These are phyloP conservation scores for Plectus sambesii DNA, from an alignment of 1,140 invertebrate species.

Conservation along the genomic window DNA sequence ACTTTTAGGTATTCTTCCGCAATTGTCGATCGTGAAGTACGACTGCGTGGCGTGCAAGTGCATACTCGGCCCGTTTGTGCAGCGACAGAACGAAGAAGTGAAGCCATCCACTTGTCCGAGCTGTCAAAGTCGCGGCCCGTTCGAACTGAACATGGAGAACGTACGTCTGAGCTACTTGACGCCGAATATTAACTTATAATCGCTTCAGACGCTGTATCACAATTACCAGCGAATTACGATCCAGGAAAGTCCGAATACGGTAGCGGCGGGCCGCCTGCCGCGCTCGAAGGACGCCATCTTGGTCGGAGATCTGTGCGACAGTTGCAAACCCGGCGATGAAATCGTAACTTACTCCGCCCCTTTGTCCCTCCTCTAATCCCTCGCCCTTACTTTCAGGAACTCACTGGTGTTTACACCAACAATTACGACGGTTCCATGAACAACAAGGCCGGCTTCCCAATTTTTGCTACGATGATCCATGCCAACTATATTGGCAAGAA, in stretches of 20 bases:
- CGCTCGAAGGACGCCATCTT: slow-evolving; percentile 95
- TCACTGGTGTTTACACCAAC: slow-evolving; percentile 85
- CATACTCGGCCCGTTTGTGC: slow-evolving; percentile 85
- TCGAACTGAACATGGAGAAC: slow-evolving; percentile 62
- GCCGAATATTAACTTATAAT: slow-evolving; percentile 27
- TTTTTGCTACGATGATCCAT: slow-evolving; percentile 92
- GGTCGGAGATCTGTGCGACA: slow-evolving; percentile 84
- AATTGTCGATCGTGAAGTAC: slow-evolving; percentile 87
- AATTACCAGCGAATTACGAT: slow-evolving; percentile 97
- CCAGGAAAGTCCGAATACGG: slow-evolving; percentile 74
- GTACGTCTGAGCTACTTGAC: slow-evolving; percentile 50
- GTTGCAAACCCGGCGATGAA: slow-evolving; percentile 95
- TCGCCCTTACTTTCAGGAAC: slow-evolving; percentile 46
- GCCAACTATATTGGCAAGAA: slow-evolving; percentile 90
- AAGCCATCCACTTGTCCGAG: slow-evolving; percentile 91
- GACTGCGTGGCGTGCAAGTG: slow-evolving; percentile 93
- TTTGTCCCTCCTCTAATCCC: slow-evolving; percentile 11
- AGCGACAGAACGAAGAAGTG: slow-evolving; percentile 80
- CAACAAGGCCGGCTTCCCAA: slow-evolving; percentile 77
- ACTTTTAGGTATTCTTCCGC: slow-evolving; percentile 88
- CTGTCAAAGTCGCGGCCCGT: slow-evolving; percentile 91
- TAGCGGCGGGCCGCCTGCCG: slow-evolving; percentile 87
- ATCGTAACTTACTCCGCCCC: slow-evolving; percentile 64
- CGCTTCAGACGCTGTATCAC: slow-evolving; percentile 77
- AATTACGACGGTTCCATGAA: slow-evolving; percentile 96